Conservation (phyloP, 2,888 invertebrate genomes). For the Andrena marginata region DNA sequence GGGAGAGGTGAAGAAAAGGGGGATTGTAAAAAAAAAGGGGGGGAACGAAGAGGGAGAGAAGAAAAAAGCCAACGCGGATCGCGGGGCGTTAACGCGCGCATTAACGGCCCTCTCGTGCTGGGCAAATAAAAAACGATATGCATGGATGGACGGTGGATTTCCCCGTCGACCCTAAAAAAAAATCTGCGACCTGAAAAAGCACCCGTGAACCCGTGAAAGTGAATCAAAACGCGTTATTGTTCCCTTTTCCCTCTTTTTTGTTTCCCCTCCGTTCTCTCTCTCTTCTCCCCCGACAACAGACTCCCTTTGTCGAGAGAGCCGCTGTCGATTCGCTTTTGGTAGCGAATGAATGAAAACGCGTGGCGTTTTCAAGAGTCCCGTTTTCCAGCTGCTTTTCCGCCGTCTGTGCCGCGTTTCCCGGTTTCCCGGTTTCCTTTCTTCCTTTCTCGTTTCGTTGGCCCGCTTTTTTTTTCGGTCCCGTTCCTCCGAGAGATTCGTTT, state of each 20-base stretch:
- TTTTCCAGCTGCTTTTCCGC: conserved; percentile 19
- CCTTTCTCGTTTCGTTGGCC: too few species aligned
- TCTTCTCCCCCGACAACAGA: not conserved
- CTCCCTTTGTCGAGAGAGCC: conserved; percentile 19
- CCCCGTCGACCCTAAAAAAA: conserved; percentile 33
- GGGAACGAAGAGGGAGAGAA: not conserved
- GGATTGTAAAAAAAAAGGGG: conserved; percentile 41
- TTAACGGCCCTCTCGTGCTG: conserved; percentile 61
- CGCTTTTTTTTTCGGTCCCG: not conserved
- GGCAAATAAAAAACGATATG: conserved; percentile 59
- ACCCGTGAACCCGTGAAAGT: conserved; percentile 42
- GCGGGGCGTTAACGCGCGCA: conserved; percentile 65
- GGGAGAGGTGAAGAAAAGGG: conserved; percentile 13
- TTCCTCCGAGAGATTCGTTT: conserved; percentile 8
- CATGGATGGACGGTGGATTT: conserved; percentile 57
- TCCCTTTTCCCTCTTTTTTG: not conserved
- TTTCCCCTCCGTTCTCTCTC: not conserved
- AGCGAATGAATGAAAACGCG: conserved; percentile 36
- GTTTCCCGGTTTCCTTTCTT: not conserved
- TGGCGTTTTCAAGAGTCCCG: conserved; percentile 21
- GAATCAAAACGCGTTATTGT: conserved; percentile 54
- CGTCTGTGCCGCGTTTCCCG: not conserved
- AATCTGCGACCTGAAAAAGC: conserved; percentile 41
- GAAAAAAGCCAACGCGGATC: conserved; percentile 33
- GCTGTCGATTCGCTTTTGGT: conserved; percentile 37